Base-by-base conservation (phyloP, 2,888 invertebrate species). In the Tachina fera region DNA sequence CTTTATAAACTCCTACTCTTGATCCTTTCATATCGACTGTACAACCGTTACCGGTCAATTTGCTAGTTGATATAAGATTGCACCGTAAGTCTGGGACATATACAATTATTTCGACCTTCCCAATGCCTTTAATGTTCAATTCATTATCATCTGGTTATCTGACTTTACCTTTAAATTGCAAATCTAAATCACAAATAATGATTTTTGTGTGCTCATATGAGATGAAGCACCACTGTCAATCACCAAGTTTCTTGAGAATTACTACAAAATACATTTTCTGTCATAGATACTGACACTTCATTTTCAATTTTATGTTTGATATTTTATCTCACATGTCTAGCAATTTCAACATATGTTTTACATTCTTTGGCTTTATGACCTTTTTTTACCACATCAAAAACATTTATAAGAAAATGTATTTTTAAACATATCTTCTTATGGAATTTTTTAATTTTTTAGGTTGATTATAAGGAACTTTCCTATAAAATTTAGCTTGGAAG, bases 201-300 rank as follows among this genome's bases (percentile, higher is more conserved):
- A 49, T 22, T 10, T 31, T 31, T 49, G 31, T 5, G 31, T 31
- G 49, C 31, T 49, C 31, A 65, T 65, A 31, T 65, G 47, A 14
- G 47, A 49, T 9, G 45, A 63, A 16, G 79, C 79, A 16, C 71
- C 79, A 80, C 79, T 63, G 39, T 80, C 63, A 31, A 80, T 47
- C 13, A 58, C 63, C 80, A 79, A 1, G 19, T 56, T 14, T 71
- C 58, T 16, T 11, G 31, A 31, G 58, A 58, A 31, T 22, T 31
- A 31, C 13, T 31, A 13, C 22, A 58, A 58, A 58, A 63, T 43
- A 39, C n/a, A 9, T 10, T 63, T 45, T 3, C 19, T 22, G 22
- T 22, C 22, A 22, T 22, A 22, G 22, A 2, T 22, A 22, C 22
- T 22, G 22, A 22, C 22, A 22, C 22, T 22, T 22, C 22, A 22